Conservation (phyloP, 2,797 vertebrate genomes). For the Capromys pilorides region DNA sequence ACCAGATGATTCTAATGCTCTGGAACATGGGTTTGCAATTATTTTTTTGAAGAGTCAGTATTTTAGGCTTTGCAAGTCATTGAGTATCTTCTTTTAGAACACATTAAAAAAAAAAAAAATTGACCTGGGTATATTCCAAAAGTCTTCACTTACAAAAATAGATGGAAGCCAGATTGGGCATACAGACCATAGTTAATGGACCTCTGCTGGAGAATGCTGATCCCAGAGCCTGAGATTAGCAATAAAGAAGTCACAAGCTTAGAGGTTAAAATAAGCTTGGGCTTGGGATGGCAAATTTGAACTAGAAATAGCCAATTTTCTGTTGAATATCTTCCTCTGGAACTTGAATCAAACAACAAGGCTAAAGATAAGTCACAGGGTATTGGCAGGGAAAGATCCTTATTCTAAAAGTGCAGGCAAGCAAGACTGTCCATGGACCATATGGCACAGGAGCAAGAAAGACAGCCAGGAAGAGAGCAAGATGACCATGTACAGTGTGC, state of each 20-base stretch:
- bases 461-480: neutral
- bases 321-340: neutral
- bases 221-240: neutral
- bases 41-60: neutral
- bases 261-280: neutral
- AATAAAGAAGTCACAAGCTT: neutral
- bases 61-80: neutral
- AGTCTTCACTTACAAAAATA: neutral
- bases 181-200: neutral
- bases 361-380: neutral
- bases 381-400: neutral
- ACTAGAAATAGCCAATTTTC: neutral
- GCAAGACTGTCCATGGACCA: too few relatives aligned
- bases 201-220: neutral
- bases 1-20: neutral
- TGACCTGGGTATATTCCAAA: neutral
- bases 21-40: too few relatives aligned
- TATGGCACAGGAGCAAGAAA: rapidly evolving
- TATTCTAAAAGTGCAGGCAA: neutral
- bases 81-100: neutral
- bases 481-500: neutral
- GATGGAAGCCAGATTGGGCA: neutral
- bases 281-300: neutral
- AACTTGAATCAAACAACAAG: neutral
- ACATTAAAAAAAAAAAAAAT: neutral